phyloP scores from a whole-genome alignment of 2,797 vertebrate genomes.

The Poecilia velifera region DNA sequence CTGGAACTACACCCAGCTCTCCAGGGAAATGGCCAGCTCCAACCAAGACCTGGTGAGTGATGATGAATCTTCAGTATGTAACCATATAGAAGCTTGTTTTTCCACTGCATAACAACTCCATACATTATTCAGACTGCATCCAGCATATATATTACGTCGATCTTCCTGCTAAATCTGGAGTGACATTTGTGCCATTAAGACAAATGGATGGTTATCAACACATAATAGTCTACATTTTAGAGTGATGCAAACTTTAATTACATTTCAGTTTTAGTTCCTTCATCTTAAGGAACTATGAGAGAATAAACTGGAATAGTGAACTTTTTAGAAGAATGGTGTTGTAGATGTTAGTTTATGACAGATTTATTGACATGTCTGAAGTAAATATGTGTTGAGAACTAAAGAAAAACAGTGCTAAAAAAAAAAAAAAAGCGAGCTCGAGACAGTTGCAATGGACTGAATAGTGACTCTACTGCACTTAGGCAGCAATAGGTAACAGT shows the following conservation, averaged over 20 bases:
- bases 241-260: not conserved
- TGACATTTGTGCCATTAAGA: not conserved
- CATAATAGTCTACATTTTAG: not conserved
- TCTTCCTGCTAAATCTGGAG: not conserved
- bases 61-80: conserved; percentile 20
- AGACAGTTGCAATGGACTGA: not conserved
- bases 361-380: not conserved
- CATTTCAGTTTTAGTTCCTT: not conserved
- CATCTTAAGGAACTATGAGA: not conserved
- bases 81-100: conserved; percentile 13
- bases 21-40: conserved; percentile 78
- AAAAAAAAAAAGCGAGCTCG: not conserved
- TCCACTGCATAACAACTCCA: not conserved
- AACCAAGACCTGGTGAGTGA: conserved; percentile 90
- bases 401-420: not conserved
- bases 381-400: not conserved
- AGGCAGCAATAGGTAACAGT: not conserved
- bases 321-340: not conserved
- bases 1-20: conserved; percentile 89
- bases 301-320: not conserved
- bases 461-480: not conserved
- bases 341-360: not conserved
- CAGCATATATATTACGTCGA: not conserved
- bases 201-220: not conserved
- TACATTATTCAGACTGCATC: not conserved